Conservation (phyloP, 2,888 invertebrate genomes). For the Aphrophora alni region DNA sequence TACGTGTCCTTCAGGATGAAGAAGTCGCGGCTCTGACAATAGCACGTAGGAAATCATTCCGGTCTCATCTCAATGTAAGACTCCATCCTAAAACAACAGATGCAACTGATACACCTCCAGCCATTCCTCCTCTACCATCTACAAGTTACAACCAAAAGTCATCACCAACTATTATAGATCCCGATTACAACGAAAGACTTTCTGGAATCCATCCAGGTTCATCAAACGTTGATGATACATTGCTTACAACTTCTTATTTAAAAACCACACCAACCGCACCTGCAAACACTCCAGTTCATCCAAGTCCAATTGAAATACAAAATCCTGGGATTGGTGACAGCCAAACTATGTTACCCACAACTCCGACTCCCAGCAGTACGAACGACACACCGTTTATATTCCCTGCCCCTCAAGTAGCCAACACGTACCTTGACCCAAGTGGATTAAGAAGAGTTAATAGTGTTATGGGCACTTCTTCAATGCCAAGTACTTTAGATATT, state of each 20-base stretch:
- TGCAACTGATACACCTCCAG: slow-evolving; percentile 7
- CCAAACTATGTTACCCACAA: neutral
- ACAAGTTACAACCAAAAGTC: neutral
- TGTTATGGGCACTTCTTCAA: slow-evolving; percentile 31
- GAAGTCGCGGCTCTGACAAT: slow-evolving; percentile 47
- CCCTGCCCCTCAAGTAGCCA: slow-evolving; percentile 18
- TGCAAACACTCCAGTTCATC: slow-evolving; percentile 1
- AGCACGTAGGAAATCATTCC: slow-evolving; percentile 54
- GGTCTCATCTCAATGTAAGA: slow-evolving; percentile 56
- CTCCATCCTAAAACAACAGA: slow-evolving; percentile 48
- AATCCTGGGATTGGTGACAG: neutral
- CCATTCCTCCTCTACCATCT: slow-evolving; percentile 18
- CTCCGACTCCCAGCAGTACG: slow-evolving; percentile 33
- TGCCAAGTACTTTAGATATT: neutral
- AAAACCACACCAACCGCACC: neutral
- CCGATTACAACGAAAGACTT: neutral
- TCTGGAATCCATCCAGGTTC: neutral
- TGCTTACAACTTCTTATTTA: neutral
- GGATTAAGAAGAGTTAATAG: slow-evolving; percentile 33
- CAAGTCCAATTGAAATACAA: neutral
- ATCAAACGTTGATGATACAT: neutral
- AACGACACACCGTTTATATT: slow-evolving; percentile 40
- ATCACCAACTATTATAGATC: neutral
- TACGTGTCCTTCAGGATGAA: slow-evolving; percentile 52
- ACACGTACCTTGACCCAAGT: neutral